Evolutionary conservation across 2,888 invertebrate species (phyloP), one percentile per base, ranked within the genome.

Genomic region (Lasioglossum pauxillum): DNA sequence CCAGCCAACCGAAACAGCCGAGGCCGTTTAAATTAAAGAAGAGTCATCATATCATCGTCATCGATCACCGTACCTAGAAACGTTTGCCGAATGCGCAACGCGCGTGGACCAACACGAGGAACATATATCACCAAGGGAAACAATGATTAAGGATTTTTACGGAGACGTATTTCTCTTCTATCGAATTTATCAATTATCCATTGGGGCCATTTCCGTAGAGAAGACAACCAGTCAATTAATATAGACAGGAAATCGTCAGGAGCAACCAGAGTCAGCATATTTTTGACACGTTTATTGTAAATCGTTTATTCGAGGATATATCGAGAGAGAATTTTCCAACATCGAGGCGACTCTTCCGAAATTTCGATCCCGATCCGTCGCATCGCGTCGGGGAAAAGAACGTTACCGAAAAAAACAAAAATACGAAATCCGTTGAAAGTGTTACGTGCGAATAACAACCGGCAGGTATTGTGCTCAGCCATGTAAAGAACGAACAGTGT

Each of bases 391-490:
- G 49, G 49, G 23, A 23, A 53, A 53, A n/a, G 53, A 64, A 80
- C 80, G 60, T 76, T 69, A 71, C 76, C 64, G 69, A 35, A 46
- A 16, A 46, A 19, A 46, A 46, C 0, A 16, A 67, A n/a, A 73
- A 73, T 27, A 57, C 49, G 19, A 83, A 83, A 60, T 64, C 19
- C 57, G 67, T 84, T 72, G 74, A 67, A 89, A 91, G 90, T 90
- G 88, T 89, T 87, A 78, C 90, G 91, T 89, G 90, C 71, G 80
- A 91, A 53, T 53, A 85, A 88, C 87, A 80, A 88, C 85, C 87
- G 89, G 81, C 92, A 93, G 92, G 92, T 92, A 93, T 88, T 91
- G 91, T 92, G 88, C 76, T 89, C 85, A 92, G 83, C 83, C 76
- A 90, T 85, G 67, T 88, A 80, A 78, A 73, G 71, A 89, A 84